Percentiles rank a stretch among this genome's conserved stretches.
phyloP scores from a whole-genome alignment of 1,140 invertebrate species.

The Chymomyza costata region DNA sequence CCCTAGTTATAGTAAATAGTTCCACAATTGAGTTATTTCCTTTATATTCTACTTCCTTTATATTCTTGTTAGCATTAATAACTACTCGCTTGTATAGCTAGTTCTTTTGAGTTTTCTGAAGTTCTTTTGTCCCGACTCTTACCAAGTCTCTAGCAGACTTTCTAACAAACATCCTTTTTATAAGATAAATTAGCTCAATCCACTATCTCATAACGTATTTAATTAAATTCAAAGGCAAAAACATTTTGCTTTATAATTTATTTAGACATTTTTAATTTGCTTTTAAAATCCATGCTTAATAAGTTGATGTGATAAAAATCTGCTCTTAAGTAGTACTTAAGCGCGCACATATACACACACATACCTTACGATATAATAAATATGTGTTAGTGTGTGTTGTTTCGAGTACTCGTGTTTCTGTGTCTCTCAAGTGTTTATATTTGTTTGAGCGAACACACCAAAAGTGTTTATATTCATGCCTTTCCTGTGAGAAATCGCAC shows the following conservation, averaged over 20 bases:
- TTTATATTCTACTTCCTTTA: too few species aligned
- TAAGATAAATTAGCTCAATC: too few species aligned
- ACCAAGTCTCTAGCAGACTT: too few species aligned
- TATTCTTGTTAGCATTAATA: too few species aligned
- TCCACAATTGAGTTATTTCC: too few species aligned
- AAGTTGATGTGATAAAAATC: constrained; percentile 56
- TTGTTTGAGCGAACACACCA: constrained; percentile 31
- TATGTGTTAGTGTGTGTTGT: constrained; percentile 2
- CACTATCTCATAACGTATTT: too few species aligned
- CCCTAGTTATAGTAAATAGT: too few species aligned
- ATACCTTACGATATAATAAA: too few species aligned
- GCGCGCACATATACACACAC: constrained; percentile 1
- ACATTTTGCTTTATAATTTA: constrained; percentile 50
- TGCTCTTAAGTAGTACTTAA: constrained; percentile 10
- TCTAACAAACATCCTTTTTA: too few species aligned
- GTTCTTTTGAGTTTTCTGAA: too few species aligned
- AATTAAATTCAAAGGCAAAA: constrained; percentile 28
- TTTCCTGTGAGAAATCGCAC: constrained; percentile 74
- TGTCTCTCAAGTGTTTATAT: constrained; percentile 4
- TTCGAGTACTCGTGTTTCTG: constrained; percentile 9
- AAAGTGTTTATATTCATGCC: constrained; percentile 72
- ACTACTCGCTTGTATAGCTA: too few species aligned
- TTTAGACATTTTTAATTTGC: constrained; percentile 68
- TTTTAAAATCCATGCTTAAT: constrained; percentile 67
- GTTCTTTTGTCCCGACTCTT: too few species aligned